Evolutionary conservation across 1,140 invertebrate species (phyloP), one percentile per base, ranked within the genome.

Genomic region (Leptopilina boulardi): DNA sequence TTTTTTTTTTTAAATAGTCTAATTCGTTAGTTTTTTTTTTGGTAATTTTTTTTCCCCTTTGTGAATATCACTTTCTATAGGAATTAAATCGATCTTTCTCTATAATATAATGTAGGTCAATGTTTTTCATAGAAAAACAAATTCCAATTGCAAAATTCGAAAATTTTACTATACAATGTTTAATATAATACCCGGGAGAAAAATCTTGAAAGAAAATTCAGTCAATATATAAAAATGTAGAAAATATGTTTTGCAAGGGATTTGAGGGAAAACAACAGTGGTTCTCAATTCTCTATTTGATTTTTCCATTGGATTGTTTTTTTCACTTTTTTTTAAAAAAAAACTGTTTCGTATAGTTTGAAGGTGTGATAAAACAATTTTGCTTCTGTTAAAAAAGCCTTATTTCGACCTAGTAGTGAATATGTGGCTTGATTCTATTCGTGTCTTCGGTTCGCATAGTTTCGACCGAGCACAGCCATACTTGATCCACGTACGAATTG

Each of bases 371-470:
- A 47, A 4, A 47, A 26, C 21, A 11, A 2, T 66, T 15, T 6
- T 6, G 59, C 59, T 38, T 38, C 8, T 38, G 4, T 3, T 34
- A 9, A 66, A 66, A 66, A 66, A 66, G 26, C 23, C 26, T 66
- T 30, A 66, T 66, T 66, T 66, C 59, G 11, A 66, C 59, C 59
- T n/a, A 66, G 23, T 66, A 66, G 26, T 15, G 59, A 66, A 30
- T n/a, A n/a, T n/a, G 21, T 66, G 26, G 59, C 59, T 30, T 66
- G 59, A 66, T 66, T 66, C 59, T 66, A 66, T 66, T 66, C 59
- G 59, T 66, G 59, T 66, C 59, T 66, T 66, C 59, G 59, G 59
- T 66, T 66, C 26, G 23, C 59, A 66, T 66, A 66, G 59, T 66
- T 66, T 66, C 59, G 59, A 66, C 59, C 59, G 26, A n/a, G n/a